Evolutionary conservation across 2,888 invertebrate species (phyloP), one percentile per base, ranked within the genome.

Genomic region (Strigamia transsilvanica): DNA sequence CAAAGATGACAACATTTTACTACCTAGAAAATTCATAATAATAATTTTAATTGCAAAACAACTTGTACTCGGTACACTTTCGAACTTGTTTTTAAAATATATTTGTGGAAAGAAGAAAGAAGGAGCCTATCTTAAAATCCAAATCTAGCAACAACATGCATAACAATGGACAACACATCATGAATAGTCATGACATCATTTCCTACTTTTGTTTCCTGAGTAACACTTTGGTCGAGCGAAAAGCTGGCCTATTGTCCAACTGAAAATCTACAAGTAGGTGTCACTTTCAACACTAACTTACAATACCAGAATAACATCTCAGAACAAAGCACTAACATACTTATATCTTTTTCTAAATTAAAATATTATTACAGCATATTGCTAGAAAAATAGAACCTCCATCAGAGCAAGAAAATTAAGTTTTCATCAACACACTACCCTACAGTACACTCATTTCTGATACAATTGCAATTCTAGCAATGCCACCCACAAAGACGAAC

Each of bases 181-280:
- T 66, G 61, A 66, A 66, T 66, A 66, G 23, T 66, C 23, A 66
- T 66, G 61, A 66, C 23, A 18, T 66, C 61, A 66, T 66, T 66
- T 66, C 61, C 61, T 66, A 23, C 23, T 21, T 66, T 66, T 66
- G 61, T 66, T 66, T 66, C 61, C 61, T 21, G 61, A 66, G 18
- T 21, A 18, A 51, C 15, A 51, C 15, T 18, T 51, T 51, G 6
- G 38, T 51, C 4, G 18, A 13, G 18, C 15, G 18, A 51, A 18
- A 51, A 51, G 18, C 2, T 13, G 15, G 21, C 7, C 61, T 7
- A 66, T 66, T 66, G 61, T 66, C 21, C 7, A 27, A 21, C 15
- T 21, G 12, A 1, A 66, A 23, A 66, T 66, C 61, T 66, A 6
- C 61, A 66, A 2, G 23, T 66, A 66, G 61, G 61, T 66, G 61